Percentiles rank a stretch among this genome's conserved stretches.
phyloP scores from a whole-genome alignment of 2,888 invertebrate species.

The Apamea monoglypha region DNA sequence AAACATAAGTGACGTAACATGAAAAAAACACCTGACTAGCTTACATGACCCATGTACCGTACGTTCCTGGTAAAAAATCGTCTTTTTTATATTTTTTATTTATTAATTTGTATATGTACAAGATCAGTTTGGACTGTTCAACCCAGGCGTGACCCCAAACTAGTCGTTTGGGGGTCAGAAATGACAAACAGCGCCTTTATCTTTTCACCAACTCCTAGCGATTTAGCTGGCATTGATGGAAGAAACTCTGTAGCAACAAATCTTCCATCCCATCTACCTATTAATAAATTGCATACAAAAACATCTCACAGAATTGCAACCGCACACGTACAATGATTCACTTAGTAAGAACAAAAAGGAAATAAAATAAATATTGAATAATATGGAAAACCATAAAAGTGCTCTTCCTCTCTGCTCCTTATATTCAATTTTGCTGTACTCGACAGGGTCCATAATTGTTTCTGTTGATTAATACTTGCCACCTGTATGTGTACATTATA shows the following conservation, averaged over 20 bases:
- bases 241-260: not conserved
- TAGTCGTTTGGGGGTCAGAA: not conserved
- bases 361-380: too few species aligned
- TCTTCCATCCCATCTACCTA: too few species aligned
- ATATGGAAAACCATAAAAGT: too few species aligned
- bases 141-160: not conserved
- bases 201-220: not conserved
- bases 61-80: not conserved
- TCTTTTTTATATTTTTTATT: too few species aligned
- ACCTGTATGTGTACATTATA: too few species aligned
- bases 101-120: not conserved
- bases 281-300: slow-evolving; percentile 7
- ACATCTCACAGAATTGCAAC: not conserved
- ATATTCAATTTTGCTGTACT: too few species aligned
- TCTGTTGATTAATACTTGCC: not conserved
- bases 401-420: too few species aligned
- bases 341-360: too few species aligned
- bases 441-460: not conserved
- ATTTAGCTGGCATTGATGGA: not conserved
- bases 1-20: not conserved
- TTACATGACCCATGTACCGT: not conserved
- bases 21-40: not conserved
- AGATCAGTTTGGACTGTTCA: not conserved
- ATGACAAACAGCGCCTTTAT: not conserved
- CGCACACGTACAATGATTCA: not conserved